Percentiles rank a stretch among this genome's conserved stretches.
These are phyloP conservation scores for Lycia hirtaria DNA, from an alignment of 2,888 invertebrate species.

Conservation along the genomic window DNA sequence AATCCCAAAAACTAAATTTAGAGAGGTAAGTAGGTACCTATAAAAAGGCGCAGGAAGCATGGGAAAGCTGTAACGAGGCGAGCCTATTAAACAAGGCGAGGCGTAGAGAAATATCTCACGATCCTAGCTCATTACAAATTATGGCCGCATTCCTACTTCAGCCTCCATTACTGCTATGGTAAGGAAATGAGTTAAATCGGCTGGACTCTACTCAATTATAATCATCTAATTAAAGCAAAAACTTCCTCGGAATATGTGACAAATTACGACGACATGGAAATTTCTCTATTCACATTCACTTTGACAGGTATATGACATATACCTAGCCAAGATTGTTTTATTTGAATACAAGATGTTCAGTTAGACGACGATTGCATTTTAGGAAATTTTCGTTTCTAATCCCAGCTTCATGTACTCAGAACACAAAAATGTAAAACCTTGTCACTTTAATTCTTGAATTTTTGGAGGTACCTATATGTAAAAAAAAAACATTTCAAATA, in stretches of 20 bases:
- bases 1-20: constrained; percentile 2
- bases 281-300: constrained; percentile 24
- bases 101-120: constrained; percentile 80
- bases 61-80: constrained; percentile 78
- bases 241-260: constrained; percentile 67
- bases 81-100: constrained; percentile 76
- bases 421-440: too few relatives aligned
- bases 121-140: constrained; percentile 83
- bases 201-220: constrained; percentile 65
- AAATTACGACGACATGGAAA: constrained; percentile 71
- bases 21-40: too few relatives aligned
- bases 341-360: background rate
- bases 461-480: too few relatives aligned
- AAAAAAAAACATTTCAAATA: too few relatives aligned
- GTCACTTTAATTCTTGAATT: too few relatives aligned
- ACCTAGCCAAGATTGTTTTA: too few relatives aligned
- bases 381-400: too few relatives aligned
- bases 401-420: too few relatives aligned
- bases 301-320: too few relatives aligned
- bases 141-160: constrained; percentile 80
- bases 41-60: constrained; percentile 65
- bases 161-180: constrained; percentile 63
- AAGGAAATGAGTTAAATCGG: constrained; percentile 59
- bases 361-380: background rate
- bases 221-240: constrained; percentile 71